Evolutionary conservation across 64 coral and sea anemone species (phyloP), one percentile per base, ranked within the genome.

Genomic region (Porites lutea): DNA sequence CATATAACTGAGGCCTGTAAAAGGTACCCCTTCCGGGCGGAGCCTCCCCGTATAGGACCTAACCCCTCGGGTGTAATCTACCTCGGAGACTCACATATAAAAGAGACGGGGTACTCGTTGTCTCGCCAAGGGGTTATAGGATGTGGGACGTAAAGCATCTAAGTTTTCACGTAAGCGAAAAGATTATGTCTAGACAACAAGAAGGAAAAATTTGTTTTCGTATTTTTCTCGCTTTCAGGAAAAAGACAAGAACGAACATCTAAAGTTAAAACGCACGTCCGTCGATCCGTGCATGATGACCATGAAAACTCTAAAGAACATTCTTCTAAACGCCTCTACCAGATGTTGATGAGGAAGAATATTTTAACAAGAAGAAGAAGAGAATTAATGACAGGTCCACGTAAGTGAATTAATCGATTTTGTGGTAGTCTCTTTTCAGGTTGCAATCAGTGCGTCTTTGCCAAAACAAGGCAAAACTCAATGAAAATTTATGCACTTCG

Each of bases 371-470:
- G 81, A 16, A 49, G 59, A 68, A 83, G 81, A 66, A 66, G 81
- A 21, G 81, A 83, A 48, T 48, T 83, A 13, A 83, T 83, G 81
- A 83, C 62, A 20, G 81, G 81, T 68, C 61, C 61, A 83, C 81
- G 81, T 83, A 65, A 83, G 81, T 83, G 6, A 18, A 4, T 21
- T 5, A 83, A 48, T 6, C 27, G 27, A 37, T 48, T 13, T 4
- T 13, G 19, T 6, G 50, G 14, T 1, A 37, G 27, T 37, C 11
- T 62, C 21, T 14, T 13, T 37, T 4, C 10, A 60, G 49, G 72
- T 5, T 50, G 23, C 48, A 76, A 37, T 37, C 27, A 37, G 27
- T 37, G 27, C 27, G 27, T 37, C 27, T 37, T 37, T 37, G 27
- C 27, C 27, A 37, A 37, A 37, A 37, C 1, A 37, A 37, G 0